Percentiles rank a stretch among this genome's conserved stretches.
Evolutionary conservation across 2,888 invertebrate genomes (phyloP).

Genomic region (Hemicrepidius hirtus): DNA sequence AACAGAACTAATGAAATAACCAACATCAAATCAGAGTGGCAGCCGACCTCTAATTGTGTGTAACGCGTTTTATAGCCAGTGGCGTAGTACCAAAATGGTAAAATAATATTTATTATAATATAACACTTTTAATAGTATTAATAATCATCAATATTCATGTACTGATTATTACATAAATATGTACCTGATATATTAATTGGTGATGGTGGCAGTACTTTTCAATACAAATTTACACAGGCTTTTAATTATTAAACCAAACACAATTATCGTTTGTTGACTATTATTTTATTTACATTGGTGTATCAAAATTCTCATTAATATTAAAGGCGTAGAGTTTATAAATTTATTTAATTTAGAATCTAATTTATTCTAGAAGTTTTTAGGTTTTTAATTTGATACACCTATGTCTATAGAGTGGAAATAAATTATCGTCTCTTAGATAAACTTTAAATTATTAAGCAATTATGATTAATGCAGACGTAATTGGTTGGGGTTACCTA

Average conservation of each 20-base stretch:
- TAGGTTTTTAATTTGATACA: too few species aligned
- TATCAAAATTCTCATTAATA: background rate
- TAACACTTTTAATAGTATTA: background rate
- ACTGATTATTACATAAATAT: background rate
- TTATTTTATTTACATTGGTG: background rate
- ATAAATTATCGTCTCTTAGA: too few species aligned
- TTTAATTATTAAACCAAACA: background rate
- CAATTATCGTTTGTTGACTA: background rate
- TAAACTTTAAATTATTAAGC: too few species aligned
- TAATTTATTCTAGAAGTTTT: too few species aligned
- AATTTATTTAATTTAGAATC: too few species aligned
- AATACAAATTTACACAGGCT: background rate
- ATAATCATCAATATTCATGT: background rate
- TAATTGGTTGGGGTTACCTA: too few species aligned
- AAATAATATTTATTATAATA: background rate
- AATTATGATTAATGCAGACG: too few species aligned
- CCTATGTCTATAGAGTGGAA: too few species aligned
- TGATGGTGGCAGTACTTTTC: too few species aligned
- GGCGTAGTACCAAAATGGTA: slow-evolving; percentile 33
- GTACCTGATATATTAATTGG: too few species aligned
- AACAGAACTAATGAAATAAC: slow-evolving; percentile 60
- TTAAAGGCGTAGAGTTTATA: too few species aligned
- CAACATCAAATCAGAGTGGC: slow-evolving; percentile 59
- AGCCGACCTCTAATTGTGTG: slow-evolving; percentile 57
- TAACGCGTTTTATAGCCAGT: slow-evolving; percentile 51